Base-by-base conservation (phyloP, 2,797 vertebrate genomes). In the Ptychobarbus kaznakovi region DNA sequence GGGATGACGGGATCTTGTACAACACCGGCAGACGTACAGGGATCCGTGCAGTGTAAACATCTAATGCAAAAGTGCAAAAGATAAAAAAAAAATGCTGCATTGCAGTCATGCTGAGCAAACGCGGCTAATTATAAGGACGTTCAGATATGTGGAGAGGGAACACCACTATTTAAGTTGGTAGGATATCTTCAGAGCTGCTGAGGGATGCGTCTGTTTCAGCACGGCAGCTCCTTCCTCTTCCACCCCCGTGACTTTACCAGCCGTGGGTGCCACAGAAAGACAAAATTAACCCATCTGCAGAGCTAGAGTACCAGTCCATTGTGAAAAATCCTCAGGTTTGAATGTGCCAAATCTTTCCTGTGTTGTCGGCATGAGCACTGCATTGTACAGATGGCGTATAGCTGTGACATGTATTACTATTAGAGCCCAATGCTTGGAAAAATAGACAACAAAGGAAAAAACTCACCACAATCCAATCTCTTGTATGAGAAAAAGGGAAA, bases 211-310 rank as follows among this genome's bases (percentile, higher is more conserved):
- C 81, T 78, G 53, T 89, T 56, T 9, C 80, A 58, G 13, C 1
- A 22, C 76, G 77, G 81, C 83, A 80, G 83, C 73, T 87, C 72
- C 65, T 69, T 87, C 79, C 82, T 80, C 72, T 74, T 70, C 66
- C 81, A 12, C 81, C 85, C 84, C 80, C 78, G 58, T 86, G 58
- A 76, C 53, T 78, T 82, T 79, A 72, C 25, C 76, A 80, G 76
- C 83, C 83, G 53, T 80, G 85, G 83, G 74, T 84, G 81, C 79
- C 72, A 86, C 25, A 53, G 56, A 76, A 81, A 76, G 75, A 85
- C 51, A 77, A 83, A 89, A 79, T 86, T 66, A 88, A 86, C 85
- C 80, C 35, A n/a, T 89, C 73, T 86, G 82, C 81, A 80, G 32
- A 77, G 69, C 75, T 76, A 78, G 72, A 86, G 65, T 40, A 86